Conservation (phyloP, 2,888 invertebrate genomes). For the Chloroclysta siterata region DNA sequence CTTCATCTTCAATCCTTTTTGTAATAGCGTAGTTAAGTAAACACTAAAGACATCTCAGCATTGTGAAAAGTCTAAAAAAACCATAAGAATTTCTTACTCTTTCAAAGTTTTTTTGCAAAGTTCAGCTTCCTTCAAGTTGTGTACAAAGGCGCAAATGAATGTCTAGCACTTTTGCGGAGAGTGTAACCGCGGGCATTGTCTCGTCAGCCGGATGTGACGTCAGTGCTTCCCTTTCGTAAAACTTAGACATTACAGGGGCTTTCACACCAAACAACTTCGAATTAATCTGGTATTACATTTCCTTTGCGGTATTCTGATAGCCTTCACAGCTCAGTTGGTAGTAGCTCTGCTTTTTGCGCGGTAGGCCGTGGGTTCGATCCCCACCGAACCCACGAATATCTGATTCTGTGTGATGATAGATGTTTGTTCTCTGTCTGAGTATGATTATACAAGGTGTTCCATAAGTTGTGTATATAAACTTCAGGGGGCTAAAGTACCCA, state of each 20-base stretch:
- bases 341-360: too few relatives aligned
- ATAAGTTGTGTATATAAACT: too few relatives aligned
- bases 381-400: too few relatives aligned
- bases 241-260: constrained; percentile 39
- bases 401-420: too few relatives aligned
- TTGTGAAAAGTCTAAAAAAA: constrained; percentile 1
- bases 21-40: too few relatives aligned
- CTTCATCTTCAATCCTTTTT: too few relatives aligned
- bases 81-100: constrained; percentile 20
- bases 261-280: constrained; percentile 20
- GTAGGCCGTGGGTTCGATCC: too few relatives aligned
- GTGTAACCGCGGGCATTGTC: constrained; percentile 46
- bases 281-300: constrained; percentile 15
- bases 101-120: constrained; percentile 39
- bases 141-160: constrained; percentile 44
- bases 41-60: neutral
- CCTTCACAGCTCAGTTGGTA: too few relatives aligned
- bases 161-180: constrained; percentile 44
- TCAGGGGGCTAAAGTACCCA: too few relatives aligned
- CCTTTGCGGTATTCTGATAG: neutral
- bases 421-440: too few relatives aligned
- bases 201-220: constrained; percentile 45
- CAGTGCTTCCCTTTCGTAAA: constrained; percentile 42
- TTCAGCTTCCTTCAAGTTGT: constrained; percentile 37
- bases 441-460: too few relatives aligned